Conservation (phyloP, 2,797 vertebrate genomes). For the Caiman crocodilus region DNA sequence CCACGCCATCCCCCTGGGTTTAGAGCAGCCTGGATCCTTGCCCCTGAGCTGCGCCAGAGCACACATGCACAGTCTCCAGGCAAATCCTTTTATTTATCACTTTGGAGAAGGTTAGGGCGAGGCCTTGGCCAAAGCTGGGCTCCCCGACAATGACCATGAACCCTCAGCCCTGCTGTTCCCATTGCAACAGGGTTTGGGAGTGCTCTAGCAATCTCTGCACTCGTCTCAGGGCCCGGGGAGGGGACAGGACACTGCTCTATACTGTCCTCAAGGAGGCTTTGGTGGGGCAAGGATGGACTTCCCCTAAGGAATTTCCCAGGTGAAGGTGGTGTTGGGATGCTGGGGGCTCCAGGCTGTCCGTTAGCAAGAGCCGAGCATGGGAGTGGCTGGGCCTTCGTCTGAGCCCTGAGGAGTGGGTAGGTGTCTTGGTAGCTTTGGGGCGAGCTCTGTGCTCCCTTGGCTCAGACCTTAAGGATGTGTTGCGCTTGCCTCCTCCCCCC, state of each 20-base stretch:
- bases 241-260: too few relatives aligned
- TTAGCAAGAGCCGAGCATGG: not conserved
- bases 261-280: too few relatives aligned
- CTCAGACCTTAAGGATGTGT: not conserved
- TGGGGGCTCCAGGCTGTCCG: not conserved
- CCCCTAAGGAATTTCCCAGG: too few relatives aligned
- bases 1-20: not conserved
- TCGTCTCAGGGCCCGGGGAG: too few relatives aligned
- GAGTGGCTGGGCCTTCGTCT: not conserved
- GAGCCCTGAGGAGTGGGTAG: not conserved
- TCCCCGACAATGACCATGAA: fast-evolving
- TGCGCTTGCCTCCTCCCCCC: not conserved
- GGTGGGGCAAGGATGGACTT: too few relatives aligned
- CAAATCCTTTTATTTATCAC: not conserved
- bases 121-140: not conserved
- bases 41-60: not conserved
- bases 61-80: not conserved
- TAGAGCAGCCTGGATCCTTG: not conserved
- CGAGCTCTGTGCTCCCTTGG: not conserved
- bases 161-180: too few relatives aligned
- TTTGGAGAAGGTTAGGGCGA: not conserved
- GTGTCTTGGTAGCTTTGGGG: not conserved
- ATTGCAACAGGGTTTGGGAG: too few relatives aligned
- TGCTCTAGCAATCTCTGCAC: too few relatives aligned
- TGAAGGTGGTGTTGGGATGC: not conserved